Conservation (phyloP, 1,140 invertebrate genomes). For the Platorchestia sp. region DNA sequence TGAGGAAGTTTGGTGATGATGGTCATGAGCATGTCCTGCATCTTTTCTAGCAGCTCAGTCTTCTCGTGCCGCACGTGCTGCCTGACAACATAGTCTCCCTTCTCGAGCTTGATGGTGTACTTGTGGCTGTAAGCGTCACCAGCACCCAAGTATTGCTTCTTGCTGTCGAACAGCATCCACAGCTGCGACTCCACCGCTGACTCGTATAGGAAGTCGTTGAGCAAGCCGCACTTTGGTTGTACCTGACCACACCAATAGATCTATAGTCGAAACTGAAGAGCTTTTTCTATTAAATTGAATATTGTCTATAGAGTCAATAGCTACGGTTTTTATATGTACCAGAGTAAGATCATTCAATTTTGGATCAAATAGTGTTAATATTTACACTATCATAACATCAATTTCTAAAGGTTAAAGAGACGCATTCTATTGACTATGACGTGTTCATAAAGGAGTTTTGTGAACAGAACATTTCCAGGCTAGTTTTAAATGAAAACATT, state of each 20-base stretch:
- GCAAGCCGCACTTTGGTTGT: slow-evolving; percentile 71
- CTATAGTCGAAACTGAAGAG: neutral
- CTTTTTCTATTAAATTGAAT: no score
- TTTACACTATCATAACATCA: neutral
- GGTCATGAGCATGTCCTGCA: slow-evolving; percentile 81
- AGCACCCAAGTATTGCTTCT: slow-evolving; percentile 86
- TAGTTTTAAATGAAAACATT: neutral
- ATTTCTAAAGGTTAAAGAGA: neutral
- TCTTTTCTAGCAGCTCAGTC: slow-evolving; percentile 86
- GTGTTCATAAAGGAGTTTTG: neutral
- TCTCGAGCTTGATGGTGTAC: slow-evolving; percentile 88
- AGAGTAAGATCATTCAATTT: neutral
- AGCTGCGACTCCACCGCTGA: slow-evolving; percentile 95
- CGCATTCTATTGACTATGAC: neutral
- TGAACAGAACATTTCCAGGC: neutral
- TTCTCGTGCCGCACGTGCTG: slow-evolving; percentile 92
- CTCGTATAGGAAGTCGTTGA: slow-evolving; percentile 92
- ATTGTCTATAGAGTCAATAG: no score
- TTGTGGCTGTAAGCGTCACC: slow-evolving; percentile 92
- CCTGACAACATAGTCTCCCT: slow-evolving; percentile 92
- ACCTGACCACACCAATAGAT: slow-evolving; percentile 37
- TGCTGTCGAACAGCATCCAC: slow-evolving; percentile 95
- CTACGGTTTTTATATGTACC: no score
- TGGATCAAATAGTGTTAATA: neutral
- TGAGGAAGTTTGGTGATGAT: slow-evolving; percentile 82